Evolutionary conservation across 2,797 vertebrate species (phyloP).

Genomic region (Lates japonicus): DNA sequence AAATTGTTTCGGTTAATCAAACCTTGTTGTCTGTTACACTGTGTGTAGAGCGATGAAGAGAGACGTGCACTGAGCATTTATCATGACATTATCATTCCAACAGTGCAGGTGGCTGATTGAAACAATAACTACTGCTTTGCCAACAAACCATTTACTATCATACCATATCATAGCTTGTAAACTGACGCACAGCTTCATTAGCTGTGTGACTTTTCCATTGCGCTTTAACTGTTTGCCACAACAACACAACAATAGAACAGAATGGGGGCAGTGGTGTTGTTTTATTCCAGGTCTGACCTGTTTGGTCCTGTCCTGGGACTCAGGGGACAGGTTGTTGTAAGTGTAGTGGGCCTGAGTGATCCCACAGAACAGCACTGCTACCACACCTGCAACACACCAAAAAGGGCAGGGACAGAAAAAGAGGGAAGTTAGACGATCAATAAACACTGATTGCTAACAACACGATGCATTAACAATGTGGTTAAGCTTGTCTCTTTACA

Average conservation of each 20-base stretch:
- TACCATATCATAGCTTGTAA: neutral
- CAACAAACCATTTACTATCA: neutral
- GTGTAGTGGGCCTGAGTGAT: conserved; percentile 99
- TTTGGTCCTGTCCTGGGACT: conserved; percentile 96
- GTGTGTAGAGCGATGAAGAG: neutral
- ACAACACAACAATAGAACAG: neutral
- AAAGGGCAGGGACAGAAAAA: neutral
- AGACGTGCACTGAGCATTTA: neutral
- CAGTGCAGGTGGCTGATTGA: neutral
- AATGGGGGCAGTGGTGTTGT: neutral
- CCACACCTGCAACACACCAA: conserved; percentile 89
- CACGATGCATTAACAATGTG: neutral
- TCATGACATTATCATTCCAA: neutral
- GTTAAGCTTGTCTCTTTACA: neutral
- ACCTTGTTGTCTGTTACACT: neutral
- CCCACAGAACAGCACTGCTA: conserved; percentile 97
- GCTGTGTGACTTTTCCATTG: neutral
- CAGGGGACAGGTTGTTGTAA: conserved; percentile 96
- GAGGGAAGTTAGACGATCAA: neutral
- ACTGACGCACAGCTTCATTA: neutral
- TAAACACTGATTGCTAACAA: neutral
- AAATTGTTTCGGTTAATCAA: neutral
- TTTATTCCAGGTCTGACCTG: conserved; percentile 87
- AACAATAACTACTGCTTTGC: neutral
- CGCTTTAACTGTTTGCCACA: neutral